Percentiles rank a stretch among this genome's conserved stretches.
Evolutionary conservation across 2,888 invertebrate species (phyloP).

Genomic region (Aphidoletes aphidimyza): DNA sequence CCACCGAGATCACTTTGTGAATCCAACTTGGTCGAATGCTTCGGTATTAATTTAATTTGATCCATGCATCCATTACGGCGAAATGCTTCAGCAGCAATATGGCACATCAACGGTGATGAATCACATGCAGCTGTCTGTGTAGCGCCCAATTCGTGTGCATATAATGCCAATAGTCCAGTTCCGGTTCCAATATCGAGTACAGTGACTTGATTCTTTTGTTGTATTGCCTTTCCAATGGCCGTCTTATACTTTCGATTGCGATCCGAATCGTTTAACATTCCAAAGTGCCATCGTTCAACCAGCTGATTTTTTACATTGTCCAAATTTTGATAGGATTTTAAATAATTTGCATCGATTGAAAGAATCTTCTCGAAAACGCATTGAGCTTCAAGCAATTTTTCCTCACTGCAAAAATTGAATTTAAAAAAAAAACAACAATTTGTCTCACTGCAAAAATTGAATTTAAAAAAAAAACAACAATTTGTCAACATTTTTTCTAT

Average conservation of each 20-base stretch:
- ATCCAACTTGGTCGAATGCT: conserved; percentile 71
- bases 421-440: too few relatives aligned
- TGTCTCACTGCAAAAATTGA: too few relatives aligned
- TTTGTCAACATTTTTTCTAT: too few relatives aligned
- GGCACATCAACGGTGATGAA: conserved; percentile 72
- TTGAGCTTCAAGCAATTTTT: conserved; percentile 58
- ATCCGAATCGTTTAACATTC: conserved; percentile 80
- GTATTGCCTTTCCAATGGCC: conserved; percentile 72
- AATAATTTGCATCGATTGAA: conserved; percentile 64
- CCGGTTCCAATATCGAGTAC: conserved; percentile 83
- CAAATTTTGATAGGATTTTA: conserved; percentile 74
- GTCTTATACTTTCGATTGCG: conserved; percentile 75
- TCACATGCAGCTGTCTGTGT: conserved; percentile 74
- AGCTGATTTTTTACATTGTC: conserved; percentile 76
- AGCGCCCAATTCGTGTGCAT: conserved; percentile 71
- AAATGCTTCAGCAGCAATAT: conserved; percentile 71
- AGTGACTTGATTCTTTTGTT: conserved; percentile 66
- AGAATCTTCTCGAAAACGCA: conserved; percentile 57
- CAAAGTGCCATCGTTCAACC: conserved; percentile 83
- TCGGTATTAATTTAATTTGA: conserved; percentile 69
- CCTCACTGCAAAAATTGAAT: conserved; percentile 57
- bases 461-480: too few relatives aligned
- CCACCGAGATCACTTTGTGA: conserved; percentile 67
- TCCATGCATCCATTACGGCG: conserved; percentile 66
- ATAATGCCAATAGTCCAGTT: conserved; percentile 78